Conservation (phyloP, 2,797 vertebrate species). For the Chelon auratus region DNA sequence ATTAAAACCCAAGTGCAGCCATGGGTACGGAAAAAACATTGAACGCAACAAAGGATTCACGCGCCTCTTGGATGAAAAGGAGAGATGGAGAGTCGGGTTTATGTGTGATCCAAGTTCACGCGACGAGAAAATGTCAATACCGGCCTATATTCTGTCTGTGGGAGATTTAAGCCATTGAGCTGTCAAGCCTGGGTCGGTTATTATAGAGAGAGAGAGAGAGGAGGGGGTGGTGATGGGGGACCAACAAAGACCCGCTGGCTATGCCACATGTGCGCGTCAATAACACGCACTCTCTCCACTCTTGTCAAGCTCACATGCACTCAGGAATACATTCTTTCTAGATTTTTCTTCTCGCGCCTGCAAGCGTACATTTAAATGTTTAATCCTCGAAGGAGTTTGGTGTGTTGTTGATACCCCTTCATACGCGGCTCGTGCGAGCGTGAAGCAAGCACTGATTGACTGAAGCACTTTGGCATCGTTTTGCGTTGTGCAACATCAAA, state of each 20-base stretch:
- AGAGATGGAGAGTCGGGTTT: not conserved
- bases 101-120: slow-evolving; percentile 50
- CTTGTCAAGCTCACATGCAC: not conserved
- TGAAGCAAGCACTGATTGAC: slow-evolving; percentile 9
- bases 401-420: not conserved
- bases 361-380: not conserved
- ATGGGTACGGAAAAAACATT: not conserved
- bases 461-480: slow-evolving; percentile 12
- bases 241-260: slow-evolving; percentile 76
- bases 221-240: not conserved
- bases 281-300: slow-evolving; percentile 49
- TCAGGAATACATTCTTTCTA: not conserved
- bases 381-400: not conserved
- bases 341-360: not conserved
- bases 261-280: slow-evolving; percentile 78
- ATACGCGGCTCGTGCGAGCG: not conserved
- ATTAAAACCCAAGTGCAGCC: not conserved
- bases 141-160: slow-evolving; percentile 49
- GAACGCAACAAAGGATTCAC: slow-evolving; percentile 38
- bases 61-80: not conserved
- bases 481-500: not conserved
- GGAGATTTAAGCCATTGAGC: slow-evolving; percentile 24
- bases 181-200: slow-evolving; percentile 39
- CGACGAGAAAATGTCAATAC: slow-evolving; percentile 43
- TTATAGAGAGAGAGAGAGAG: not conserved